Percentiles rank a stretch among this genome's conserved stretches.
These are phyloP conservation scores for Glaucidium brasilianum DNA, from an alignment of 2,113 vertebrate genomes.

Conservation along the genomic window DNA sequence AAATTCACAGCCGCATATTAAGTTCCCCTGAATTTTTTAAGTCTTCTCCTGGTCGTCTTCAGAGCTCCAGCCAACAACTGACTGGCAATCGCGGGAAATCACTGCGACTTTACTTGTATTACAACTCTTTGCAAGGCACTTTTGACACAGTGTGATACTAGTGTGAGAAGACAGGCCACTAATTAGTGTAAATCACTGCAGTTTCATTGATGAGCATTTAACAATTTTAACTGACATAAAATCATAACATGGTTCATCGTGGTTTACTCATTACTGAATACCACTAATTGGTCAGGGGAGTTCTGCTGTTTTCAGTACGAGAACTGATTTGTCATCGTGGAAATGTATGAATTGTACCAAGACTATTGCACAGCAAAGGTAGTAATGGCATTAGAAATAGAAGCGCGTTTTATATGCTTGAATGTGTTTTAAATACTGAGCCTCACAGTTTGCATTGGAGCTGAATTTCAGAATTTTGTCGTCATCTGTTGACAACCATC, in stretches of 20 bases:
- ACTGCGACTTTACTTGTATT: neutral
- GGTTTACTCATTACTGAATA: neutral
- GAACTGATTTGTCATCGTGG: neutral
- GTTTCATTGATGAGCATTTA: neutral
- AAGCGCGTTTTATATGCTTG: neutral
- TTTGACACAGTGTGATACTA: neutral
- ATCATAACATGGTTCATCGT: neutral
- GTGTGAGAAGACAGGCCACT: neutral
- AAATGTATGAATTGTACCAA: neutral
- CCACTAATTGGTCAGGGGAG: neutral
- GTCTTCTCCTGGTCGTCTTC: neutral
- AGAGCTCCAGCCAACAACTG: neutral
- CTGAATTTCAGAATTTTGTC: neutral
- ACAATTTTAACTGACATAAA: neutral
- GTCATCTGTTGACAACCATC: slow-evolving; percentile 28
- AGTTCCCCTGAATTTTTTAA: neutral
- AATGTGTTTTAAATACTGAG: neutral
- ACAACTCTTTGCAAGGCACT: neutral
- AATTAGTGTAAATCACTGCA: neutral
- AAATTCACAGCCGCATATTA: neutral
- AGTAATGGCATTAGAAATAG: neutral
- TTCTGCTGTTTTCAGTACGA: neutral
- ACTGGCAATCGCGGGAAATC: neutral
- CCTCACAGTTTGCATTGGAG: slow-evolving; percentile 13
- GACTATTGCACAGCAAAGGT: neutral